Evolutionary conservation across 2,888 invertebrate genomes (phyloP).

Genomic region (Oxystoma pomonae): DNA sequence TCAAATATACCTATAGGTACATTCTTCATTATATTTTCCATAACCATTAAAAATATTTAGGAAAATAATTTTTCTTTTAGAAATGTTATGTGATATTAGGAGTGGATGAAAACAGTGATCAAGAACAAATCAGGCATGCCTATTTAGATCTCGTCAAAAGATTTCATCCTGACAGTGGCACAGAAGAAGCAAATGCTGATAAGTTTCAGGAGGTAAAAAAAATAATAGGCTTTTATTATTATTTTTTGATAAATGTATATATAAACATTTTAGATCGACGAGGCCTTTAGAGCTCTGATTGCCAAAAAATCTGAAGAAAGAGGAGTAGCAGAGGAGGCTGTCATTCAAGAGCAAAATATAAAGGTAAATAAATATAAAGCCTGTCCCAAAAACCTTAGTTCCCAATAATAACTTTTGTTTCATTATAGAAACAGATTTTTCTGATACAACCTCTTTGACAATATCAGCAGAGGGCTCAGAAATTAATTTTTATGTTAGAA

Average conservation of each 20-base stretch:
- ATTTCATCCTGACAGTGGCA: constrained; percentile 81
- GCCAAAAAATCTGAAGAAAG: constrained; percentile 63
- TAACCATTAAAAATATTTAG: too few species aligned
- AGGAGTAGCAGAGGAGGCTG: constrained; percentile 48
- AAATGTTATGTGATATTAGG: constrained; percentile 65
- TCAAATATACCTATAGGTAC: too few species aligned
- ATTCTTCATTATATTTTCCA: too few species aligned
- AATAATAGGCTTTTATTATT: not conserved
- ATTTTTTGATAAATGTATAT: constrained; percentile 5
- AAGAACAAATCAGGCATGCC: constrained; percentile 66
- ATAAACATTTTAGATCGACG: constrained; percentile 53
- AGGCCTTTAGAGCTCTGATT: constrained; percentile 68
- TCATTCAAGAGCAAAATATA: constrained; percentile 59
- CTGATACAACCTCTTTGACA: not conserved
- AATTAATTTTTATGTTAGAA: too few species aligned
- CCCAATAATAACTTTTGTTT: too few species aligned
- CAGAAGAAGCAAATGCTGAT: constrained; percentile 63
- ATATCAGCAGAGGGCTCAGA: too few species aligned
- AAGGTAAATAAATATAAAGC: too few species aligned
- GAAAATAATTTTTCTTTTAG: constrained; percentile 51
- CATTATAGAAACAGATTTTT: not conserved
- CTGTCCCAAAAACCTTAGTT: too few species aligned
- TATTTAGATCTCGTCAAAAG: constrained; percentile 74
- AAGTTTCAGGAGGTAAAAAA: constrained; percentile 64
- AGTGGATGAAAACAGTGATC: constrained; percentile 63